Base-by-base conservation (phyloP, 2,113 vertebrate species). In the Addax nasomaculatus region DNA sequence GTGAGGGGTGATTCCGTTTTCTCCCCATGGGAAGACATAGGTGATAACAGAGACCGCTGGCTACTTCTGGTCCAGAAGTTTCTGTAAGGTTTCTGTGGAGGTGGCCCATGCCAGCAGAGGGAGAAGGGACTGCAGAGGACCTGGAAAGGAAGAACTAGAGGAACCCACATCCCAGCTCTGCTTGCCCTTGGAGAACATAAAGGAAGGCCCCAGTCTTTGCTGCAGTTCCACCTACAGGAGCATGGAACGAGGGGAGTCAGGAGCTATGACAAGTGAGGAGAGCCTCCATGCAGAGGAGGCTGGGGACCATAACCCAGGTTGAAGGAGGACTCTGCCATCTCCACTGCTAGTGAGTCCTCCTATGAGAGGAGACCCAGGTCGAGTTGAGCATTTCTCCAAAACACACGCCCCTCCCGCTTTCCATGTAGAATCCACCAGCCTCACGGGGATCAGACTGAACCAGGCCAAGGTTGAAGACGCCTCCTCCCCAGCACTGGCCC, bases 341-440 rank as follows among this genome's bases (percentile, higher is more conserved):
- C 49, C 8, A 79, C 33, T 85, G 33, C 36, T 30, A 79, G 10
- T n/a, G 27, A 19, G 4, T 70, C 27, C 29, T 90, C 81, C 29
- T 27, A 23, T 30, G 57, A 36, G 17, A 81, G 15, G 55, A 79
- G 21, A 43, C 6, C 5, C 4, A 29, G 33, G 39, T 1, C 89
- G 19, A 91, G 39, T 33, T 33, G 25, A 85, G 57, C 29, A 33
- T 89, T 55, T 10, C 25, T 45, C 17, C 19, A 36, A 51, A 81
- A 60, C 5, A 45, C 2, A 0, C 2, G 1, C n/a, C 9, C 12
- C 43, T 5, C 6, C 8, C 12, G 33, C 1, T 6, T 36, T 67
- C n/a, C 39, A 57, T 2, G 1, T 45, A 64, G 23, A 7, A 19
- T 51, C 23, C 9, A 2, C 62, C 10, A 33, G 19, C 6, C 30